phyloP scores from a whole-genome alignment of 2,113 vertebrate genomes.

The Calidris pugnax region DNA sequence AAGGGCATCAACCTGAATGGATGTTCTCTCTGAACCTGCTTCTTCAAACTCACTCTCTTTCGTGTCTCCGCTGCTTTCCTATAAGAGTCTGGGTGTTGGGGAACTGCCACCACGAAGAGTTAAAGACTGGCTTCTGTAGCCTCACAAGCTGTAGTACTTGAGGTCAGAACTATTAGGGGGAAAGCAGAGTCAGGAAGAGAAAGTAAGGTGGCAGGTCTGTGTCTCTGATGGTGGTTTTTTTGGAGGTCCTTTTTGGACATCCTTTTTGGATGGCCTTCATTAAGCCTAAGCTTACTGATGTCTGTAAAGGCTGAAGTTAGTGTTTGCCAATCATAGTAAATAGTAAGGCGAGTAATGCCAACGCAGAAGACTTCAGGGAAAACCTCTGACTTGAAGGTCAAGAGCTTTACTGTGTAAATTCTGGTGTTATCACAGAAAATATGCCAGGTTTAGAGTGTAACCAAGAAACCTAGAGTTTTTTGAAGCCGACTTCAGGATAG shows the following conservation, averaged over 20 bases:
- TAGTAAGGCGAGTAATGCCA: neutral
- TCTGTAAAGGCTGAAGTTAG: neutral
- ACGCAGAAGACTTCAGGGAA: neutral
- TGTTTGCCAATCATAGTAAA: neutral
- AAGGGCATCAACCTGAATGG: neutral
- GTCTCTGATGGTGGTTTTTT: neutral
- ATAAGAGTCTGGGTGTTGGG: neutral
- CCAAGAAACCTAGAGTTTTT: neutral
- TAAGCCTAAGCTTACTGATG: neutral
- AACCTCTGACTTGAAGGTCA: neutral
- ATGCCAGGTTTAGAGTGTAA: neutral
- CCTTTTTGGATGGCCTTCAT: neutral
- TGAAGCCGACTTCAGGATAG: neutral
- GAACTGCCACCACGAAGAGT: neutral
- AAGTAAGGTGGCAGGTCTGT: neutral
- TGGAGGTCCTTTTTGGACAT: neutral
- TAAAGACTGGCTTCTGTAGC: neutral
- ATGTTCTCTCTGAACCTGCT: neutral
- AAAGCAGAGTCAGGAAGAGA: neutral
- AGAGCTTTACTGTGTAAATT: neutral
- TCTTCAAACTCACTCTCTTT: neutral
- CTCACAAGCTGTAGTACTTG: neutral
- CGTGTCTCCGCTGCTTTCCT: neutral
- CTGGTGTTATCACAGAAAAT: neutral
- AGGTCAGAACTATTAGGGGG: neutral